Evolutionary conservation across 2,797 vertebrate species (phyloP), one percentile per base, ranked within the genome.

Genomic region (Discoglossus pictus): DNA sequence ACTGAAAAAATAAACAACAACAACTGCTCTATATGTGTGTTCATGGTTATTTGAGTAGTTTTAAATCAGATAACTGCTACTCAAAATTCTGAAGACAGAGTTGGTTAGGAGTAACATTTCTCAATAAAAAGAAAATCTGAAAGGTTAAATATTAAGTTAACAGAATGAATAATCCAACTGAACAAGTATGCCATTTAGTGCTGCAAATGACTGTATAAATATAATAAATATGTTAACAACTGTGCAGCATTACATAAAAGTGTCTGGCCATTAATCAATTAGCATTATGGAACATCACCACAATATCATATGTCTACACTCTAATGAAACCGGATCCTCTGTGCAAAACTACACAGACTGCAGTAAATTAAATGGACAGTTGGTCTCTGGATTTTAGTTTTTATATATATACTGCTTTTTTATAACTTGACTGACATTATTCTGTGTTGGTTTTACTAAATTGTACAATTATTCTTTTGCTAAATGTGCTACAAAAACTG

Each of bases 161-260:
- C 21, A 9, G 46, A 67, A 50, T 59, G 31, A 67, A 67, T 59
- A 59, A 15, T 31, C 54, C 24, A 40, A 16, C 15, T 42, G 44
- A 51, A 59, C 44, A 67, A 50, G 54, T 40, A 31, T 34, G 27
- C 44, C 36, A 36, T 52, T 60, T 60, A 60, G 25, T 60, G 16
- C 46, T 17, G 15, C 35, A 44, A 68, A 50, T 35, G 65, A 21
- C 65, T 42, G 53, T 67, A 40, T 34, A 16, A 13, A 60, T 67
- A 50, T 17, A 60, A 68, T 68, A 68, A 68, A 68, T 68, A 68
- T 68, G 65, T 52, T 60, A 68, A 60, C 65, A 68, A 60, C 55
- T 68, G 65, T 16, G 24, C 46, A 25, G 38, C 44, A 68, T 60
- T 68, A 21, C 46, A 60, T 27, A 40, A 43, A 68, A 68, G 65